These are phyloP conservation scores for Esox masquinongy DNA, from an alignment of 2,797 vertebrate genomes.

Conservation along the genomic window DNA sequence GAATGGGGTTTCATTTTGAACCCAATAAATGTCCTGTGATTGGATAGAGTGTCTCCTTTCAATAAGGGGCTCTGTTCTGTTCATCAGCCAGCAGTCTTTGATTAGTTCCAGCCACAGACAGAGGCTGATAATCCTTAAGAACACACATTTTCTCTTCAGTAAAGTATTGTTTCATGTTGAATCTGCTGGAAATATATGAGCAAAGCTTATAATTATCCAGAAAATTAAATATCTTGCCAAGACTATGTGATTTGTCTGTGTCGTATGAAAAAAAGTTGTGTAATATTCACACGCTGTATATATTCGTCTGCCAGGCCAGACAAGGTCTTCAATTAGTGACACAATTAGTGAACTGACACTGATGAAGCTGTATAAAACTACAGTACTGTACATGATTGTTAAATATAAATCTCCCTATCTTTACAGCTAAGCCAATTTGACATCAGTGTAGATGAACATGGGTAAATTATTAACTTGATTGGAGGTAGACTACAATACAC, in stretches of 20 bases:
- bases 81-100: not conserved
- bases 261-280: not conserved
- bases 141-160: not conserved
- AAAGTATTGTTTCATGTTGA: not conserved
- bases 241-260: conserved; percentile 1
- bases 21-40: not conserved
- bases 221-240: not conserved
- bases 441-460: too few relatives aligned
- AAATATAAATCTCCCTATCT: not conserved
- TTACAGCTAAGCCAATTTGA: too few relatives aligned
- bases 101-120: not conserved
- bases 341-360: not conserved
- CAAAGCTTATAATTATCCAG: not conserved
- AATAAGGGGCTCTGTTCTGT: not conserved
- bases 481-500: too few relatives aligned
- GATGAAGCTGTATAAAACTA: not conserved
- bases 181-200: not conserved
- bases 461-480: too few relatives aligned
- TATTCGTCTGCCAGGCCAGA: not conserved
- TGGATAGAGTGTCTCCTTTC: conserved; percentile 2
- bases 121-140: not conserved
- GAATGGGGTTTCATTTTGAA: too few relatives aligned
- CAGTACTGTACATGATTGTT: not conserved
- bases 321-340: not conserved
- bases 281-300: not conserved